Conservation (phyloP, 1,140 invertebrate species). For the Scaptodrosophila lebanonensis region DNA sequence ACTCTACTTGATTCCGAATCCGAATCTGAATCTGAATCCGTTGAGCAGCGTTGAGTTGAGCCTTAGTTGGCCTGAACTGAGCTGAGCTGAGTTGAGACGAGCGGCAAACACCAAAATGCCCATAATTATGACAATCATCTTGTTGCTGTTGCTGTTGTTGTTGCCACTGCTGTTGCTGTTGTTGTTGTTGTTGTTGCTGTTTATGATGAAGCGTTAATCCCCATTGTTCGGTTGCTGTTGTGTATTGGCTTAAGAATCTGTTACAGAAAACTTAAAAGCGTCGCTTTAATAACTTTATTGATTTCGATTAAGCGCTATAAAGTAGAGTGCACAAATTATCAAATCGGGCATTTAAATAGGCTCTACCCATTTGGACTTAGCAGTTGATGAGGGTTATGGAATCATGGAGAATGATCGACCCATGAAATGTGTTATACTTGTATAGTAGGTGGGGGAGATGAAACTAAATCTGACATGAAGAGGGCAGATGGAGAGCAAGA, state of each 20-base stretch:
- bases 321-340: slow-evolving; percentile 31
- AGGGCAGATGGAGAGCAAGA: too few relatives aligned
- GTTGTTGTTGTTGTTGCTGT: slow-evolving; percentile 32
- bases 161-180: slow-evolving; percentile 10
- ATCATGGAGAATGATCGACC: too few relatives aligned
- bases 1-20: slow-evolving; percentile 1
- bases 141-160: slow-evolving; percentile 28
- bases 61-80: too few relatives aligned
- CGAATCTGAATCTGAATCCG: not conserved
- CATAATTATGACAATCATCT: slow-evolving; percentile 71
- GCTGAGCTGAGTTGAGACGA: slow-evolving; percentile 19
- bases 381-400: too few relatives aligned
- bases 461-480: too few relatives aligned
- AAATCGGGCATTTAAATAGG: not conserved
- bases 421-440: too few relatives aligned
- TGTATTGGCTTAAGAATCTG: slow-evolving; percentile 71
- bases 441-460: too few relatives aligned
- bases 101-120: slow-evolving; percentile 67
- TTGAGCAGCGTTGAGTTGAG: slow-evolving; percentile 23
- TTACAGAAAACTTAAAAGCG: slow-evolving; percentile 74
- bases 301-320: slow-evolving; percentile 75
- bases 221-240: slow-evolving; percentile 51
- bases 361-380: not conserved
- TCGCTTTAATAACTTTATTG: slow-evolving; percentile 74
- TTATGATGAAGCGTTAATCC: slow-evolving; percentile 56